These are phyloP conservation scores for Silurus meridionalis DNA, from an alignment of 2,113 vertebrate genomes.

Conservation along the genomic window DNA sequence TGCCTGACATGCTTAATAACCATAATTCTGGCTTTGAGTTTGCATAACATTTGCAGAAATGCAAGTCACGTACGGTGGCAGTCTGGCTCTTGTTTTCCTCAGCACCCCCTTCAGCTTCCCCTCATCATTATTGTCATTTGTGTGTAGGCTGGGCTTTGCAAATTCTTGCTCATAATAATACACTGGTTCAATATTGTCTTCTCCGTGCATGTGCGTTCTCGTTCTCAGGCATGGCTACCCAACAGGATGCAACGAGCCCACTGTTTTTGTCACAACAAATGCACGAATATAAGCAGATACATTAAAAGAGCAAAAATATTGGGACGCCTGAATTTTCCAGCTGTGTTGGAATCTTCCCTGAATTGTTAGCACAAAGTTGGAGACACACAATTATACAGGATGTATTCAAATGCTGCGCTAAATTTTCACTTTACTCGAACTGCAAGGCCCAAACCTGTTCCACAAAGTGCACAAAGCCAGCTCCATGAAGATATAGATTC, in stretches of 20 bases:
- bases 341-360: too few relatives aligned
- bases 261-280: background rate
- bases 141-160: background rate
- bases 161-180: conserved; percentile 1
- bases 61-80: background rate
- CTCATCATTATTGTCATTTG: background rate
- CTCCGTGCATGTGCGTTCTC: background rate
- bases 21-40: background rate
- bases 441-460: too few relatives aligned
- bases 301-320: too few relatives aligned
- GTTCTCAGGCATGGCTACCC: background rate
- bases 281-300: background rate
- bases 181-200: background rate
- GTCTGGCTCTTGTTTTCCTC: background rate
- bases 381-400: too few relatives aligned
- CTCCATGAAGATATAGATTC: too few relatives aligned
- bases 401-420: too few relatives aligned
- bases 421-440: too few relatives aligned
- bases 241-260: background rate
- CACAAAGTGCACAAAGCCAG: too few relatives aligned
- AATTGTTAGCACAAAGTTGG: too few relatives aligned
- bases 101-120: background rate
- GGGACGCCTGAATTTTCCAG: too few relatives aligned
- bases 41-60: background rate
- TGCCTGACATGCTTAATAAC: background rate